A percentile compares a stretch with the other conserved stretches of the same genome.
phyloP scores from a whole-genome alignment of 2,113 vertebrate species.

The Recurvirostra avosetta region DNA sequence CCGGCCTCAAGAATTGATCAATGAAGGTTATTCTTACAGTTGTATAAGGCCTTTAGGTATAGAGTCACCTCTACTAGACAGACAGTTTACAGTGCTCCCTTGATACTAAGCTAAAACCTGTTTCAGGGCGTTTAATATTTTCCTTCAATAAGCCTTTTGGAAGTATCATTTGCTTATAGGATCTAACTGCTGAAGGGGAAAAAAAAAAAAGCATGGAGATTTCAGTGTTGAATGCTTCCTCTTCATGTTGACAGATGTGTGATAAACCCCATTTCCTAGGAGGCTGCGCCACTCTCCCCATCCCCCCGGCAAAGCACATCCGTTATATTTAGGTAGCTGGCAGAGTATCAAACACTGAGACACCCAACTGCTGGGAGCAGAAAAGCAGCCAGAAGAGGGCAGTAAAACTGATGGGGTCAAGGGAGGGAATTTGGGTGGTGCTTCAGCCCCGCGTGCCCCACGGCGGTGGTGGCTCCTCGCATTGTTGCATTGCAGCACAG shows the following conservation, averaged over 20 bases:
- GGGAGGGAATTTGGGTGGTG: background rate
- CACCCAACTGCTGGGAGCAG: background rate
- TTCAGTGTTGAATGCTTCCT: background rate
- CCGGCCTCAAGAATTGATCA: background rate
- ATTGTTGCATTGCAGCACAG: accelerated
- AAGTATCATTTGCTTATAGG: background rate
- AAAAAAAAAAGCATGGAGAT: background rate
- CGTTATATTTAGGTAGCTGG: background rate
- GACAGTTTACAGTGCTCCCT: background rate
- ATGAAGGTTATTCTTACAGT: background rate
- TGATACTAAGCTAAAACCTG: background rate
- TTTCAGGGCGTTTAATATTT: background rate
- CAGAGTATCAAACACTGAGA: background rate
- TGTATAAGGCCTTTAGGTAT: background rate
- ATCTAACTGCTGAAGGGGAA: background rate
- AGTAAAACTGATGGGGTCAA: background rate
- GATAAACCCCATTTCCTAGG: background rate
- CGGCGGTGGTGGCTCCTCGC: background rate
- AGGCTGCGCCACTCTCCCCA: background rate
- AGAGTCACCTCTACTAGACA: background rate
- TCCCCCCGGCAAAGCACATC: background rate
- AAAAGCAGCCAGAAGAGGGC: background rate
- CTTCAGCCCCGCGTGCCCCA: accelerated
- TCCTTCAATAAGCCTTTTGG: background rate
- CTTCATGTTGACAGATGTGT: accelerated